phyloP scores from a whole-genome alignment of 2,888 invertebrate genomes.

The Eustalomyia histrio region DNA sequence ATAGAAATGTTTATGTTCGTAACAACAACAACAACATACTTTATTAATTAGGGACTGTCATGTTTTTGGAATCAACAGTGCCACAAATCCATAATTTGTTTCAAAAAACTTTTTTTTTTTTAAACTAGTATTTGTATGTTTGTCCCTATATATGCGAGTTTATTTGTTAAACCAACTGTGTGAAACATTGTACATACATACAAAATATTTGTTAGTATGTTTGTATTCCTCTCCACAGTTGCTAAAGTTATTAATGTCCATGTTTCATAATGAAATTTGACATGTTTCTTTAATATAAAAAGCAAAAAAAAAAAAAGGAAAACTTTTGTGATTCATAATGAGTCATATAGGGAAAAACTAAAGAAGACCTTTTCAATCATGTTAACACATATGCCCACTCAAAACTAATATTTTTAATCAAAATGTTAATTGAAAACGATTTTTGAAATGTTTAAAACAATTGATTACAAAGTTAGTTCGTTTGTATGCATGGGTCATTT shows the following conservation, averaged over 20 bases:
- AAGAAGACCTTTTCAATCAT: slow-evolving; percentile 37
- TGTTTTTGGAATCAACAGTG: slow-evolving; percentile 61
- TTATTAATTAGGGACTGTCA: slow-evolving; percentile 64
- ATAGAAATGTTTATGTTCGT: slow-evolving; percentile 6
- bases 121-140: slow-evolving; percentile 3
- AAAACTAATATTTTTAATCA: not conserved
- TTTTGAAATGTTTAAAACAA: slow-evolving; percentile 8
- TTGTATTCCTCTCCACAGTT: slow-evolving; percentile 34
- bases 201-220: slow-evolving; percentile 4
- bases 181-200: slow-evolving; percentile 49
- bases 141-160: not conserved
- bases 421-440: slow-evolving; percentile 48
- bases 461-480: not conserved
- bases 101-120: slow-evolving; percentile 31
- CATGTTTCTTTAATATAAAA: slow-evolving; percentile 54
- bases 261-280: slow-evolving; percentile 64
- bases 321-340: slow-evolving; percentile 35
- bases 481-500: too few species aligned
- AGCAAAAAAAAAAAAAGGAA: slow-evolving; percentile 5
- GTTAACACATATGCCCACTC: slow-evolving; percentile 16
- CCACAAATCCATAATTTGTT: slow-evolving; percentile 62
- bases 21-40: slow-evolving; percentile 49
- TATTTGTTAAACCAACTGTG: slow-evolving; percentile 56
- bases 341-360: slow-evolving; percentile 10
- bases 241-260: slow-evolving; percentile 57